These are phyloP conservation scores for Anoplophora glabripennis DNA, from an alignment of 1,140 invertebrate genomes.

Conservation along the genomic window DNA sequence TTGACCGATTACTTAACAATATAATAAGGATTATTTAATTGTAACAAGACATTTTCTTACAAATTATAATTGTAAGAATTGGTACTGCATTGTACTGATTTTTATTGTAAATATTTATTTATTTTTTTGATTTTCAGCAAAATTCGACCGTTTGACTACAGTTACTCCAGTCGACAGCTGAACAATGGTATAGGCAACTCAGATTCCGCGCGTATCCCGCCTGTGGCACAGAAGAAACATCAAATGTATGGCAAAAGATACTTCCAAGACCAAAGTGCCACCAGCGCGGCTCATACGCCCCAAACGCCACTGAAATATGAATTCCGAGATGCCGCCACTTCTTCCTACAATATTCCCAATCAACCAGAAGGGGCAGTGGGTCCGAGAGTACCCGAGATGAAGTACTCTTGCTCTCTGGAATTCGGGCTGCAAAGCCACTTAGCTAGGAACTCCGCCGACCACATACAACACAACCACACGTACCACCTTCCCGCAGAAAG, in stretches of 20 bases:
- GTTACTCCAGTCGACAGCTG: conserved; percentile 54
- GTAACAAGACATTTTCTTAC: too few species aligned
- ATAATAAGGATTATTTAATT: too few species aligned
- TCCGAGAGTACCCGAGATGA: conserved; percentile 61
- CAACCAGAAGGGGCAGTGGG: conserved; percentile 50
- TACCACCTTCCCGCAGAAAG: conserved; percentile 75
- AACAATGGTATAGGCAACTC: conserved; percentile 19
- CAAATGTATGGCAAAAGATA: conserved; percentile 87
- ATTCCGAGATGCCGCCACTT: conserved; percentile 52
- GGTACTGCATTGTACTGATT: too few species aligned
- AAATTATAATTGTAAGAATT: too few species aligned
- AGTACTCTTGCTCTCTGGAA: conserved; percentile 71
- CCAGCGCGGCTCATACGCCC: conserved; percentile 42
- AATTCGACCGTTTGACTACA: conserved; percentile 75
- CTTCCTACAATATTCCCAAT: conserved; percentile 30
- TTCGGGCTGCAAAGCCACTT: conserved; percentile 61
- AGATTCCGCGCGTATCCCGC: conserved; percentile 53
- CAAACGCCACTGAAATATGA: conserved; percentile 63
- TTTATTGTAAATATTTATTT: too few species aligned
- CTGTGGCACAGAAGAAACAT: conserved; percentile 87
- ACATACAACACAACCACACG: conserved; percentile 79
- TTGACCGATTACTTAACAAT: too few species aligned
- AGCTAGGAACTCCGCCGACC: conserved; percentile 56
- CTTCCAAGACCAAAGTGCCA: conserved; percentile 57
- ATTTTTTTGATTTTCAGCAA: conserved; percentile 53